A percentile compares a stretch with the other conserved stretches of the same genome.
Evolutionary conservation across 2,888 invertebrate species (phyloP).

Genomic region (Griposia aprilina): DNA sequence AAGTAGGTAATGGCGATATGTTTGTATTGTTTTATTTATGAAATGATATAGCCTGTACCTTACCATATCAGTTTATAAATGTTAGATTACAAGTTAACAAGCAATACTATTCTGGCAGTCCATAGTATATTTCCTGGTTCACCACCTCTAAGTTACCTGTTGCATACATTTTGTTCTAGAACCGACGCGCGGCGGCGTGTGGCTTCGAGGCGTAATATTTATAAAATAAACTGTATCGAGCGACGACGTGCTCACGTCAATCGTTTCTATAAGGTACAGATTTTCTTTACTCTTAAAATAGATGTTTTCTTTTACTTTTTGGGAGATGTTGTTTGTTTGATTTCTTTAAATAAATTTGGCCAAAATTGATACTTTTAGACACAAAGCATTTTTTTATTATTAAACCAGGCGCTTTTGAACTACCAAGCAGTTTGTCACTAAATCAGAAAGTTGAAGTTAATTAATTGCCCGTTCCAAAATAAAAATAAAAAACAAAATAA

Average conservation of each 20-base stretch:
- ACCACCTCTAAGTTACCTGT: slow-evolving; percentile 29
- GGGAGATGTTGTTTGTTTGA: neutral
- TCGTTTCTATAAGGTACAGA: neutral
- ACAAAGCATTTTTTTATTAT: too few species aligned
- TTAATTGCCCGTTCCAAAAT: too few species aligned
- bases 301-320: neutral
- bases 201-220: neutral
- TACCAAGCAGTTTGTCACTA: neutral
- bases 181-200: too few species aligned
- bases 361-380: neutral
- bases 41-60: neutral
- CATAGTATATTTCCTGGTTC: neutral
- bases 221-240: slow-evolving; percentile 2
- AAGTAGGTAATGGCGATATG: neutral
- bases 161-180: slow-evolving; percentile 13
- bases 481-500: too few species aligned
- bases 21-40: neutral
- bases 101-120: neutral
- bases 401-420: neutral
- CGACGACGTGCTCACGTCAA: neutral
- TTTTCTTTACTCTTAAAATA: neutral
- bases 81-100: neutral
- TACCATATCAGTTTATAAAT: neutral
- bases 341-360: neutral
- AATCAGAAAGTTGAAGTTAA: neutral